Base-by-base conservation (phyloP, 1,140 invertebrate genomes). In the Anastrepha obliqua region DNA sequence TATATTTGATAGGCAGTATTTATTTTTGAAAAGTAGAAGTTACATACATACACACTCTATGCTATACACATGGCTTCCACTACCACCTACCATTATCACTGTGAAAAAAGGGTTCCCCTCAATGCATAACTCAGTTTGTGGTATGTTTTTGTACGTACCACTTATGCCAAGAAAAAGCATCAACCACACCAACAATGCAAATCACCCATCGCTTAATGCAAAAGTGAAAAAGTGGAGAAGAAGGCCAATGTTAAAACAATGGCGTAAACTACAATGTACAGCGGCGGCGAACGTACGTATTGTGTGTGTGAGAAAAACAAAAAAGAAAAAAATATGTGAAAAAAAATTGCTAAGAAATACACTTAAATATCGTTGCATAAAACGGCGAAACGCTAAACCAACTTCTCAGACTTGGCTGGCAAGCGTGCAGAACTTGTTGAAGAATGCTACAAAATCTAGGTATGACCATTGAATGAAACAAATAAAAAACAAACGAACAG, bases 301-400 rank as follows among this genome's bases (percentile, higher is more conserved):
- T 55, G n/a, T 55, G 44, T 81, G 47, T 81, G 44, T n/a, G 2
- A 81, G 0, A 29, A 51, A 29, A 51, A 20, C 8, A 58, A 2
- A 55, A 55, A n/a, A 44, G 67, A 47, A 74, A 74, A 44, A 44
- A 39, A 15, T 13, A 44, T 13, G 0, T 42, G 39, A 70, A 44
- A 42, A 42, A 65, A 44, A 11, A 17, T 47, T 51, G 70, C 39
- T 39, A 74, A 51, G 70, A 17, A 74, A 51, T 47, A 74, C 47
- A 81, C 74, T 81, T 81, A 81, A 81, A 81, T 81, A 81, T 11
- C 20, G 47, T 81, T 81, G 74, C 74, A 81, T 81, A 81, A 81
- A 81, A 20, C 20, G 7, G 47, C 74, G 47, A 55, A 55, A 51
- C 7, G 8, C n/a, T 7, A 62, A 62, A 62, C n/a, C 64, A 42